These are phyloP conservation scores for Sialia sialis DNA, from an alignment of 2,113 vertebrate species.

Conservation along the genomic window DNA sequence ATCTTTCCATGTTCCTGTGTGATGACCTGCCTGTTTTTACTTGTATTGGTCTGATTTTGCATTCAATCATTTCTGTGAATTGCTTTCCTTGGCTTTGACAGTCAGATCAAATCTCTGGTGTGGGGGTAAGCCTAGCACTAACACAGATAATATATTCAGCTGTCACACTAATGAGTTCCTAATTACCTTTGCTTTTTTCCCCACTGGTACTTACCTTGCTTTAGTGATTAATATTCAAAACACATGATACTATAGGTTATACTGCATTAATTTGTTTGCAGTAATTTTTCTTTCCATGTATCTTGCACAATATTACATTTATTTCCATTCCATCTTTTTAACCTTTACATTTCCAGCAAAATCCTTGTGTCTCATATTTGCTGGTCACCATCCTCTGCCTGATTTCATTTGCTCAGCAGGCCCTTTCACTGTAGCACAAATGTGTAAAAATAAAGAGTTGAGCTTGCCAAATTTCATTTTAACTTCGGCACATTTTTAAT, in stretches of 20 bases:
- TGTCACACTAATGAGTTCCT: slow-evolving; percentile 36
- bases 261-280: neutral
- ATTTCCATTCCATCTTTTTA: neutral
- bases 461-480: neutral
- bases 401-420: neutral
- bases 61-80: neutral
- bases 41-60: neutral
- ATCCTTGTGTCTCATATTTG: neutral
- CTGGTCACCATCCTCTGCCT: neutral
- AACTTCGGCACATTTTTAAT: neutral
- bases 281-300: neutral
- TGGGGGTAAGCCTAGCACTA: neutral
- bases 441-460: neutral
- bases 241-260: neutral
- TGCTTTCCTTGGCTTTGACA: neutral
- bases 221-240: slow-evolving; percentile 44
- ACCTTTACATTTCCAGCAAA: neutral
- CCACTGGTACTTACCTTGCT: neutral
- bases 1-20: neutral
- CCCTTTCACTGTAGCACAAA: neutral
- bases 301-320: neutral
- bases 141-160: slow-evolving; percentile 36
- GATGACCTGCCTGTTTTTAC: neutral
- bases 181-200: slow-evolving; percentile 32
- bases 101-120: slow-evolving; percentile 11